Base-by-base conservation (phyloP, 2,797 vertebrate genomes). In the Trichosurus vulpecula region DNA sequence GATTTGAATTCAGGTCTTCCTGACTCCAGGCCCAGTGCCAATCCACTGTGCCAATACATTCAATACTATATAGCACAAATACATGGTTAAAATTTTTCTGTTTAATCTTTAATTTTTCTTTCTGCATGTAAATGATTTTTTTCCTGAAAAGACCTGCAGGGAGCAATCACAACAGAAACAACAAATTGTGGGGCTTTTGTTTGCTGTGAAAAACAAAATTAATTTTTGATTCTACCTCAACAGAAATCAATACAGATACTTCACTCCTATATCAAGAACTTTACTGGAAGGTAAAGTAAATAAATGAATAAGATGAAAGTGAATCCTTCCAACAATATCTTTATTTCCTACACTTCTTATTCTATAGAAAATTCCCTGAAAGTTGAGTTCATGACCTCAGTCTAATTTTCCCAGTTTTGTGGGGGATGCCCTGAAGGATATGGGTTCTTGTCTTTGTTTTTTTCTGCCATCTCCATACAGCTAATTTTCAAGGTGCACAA, bases 391-490 rank as follows among this genome's bases (percentile, higher is more conserved):
- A 97, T 97, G 90, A 35, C 81, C 94, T 97, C 94, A 96, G 96
- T 90, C 91, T 97, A 90, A 96, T 97, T 97, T 98, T 97, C 98
- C 95, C 94, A 98, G 95, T 91, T 97, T 97, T 81, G 94, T 19
- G 91, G 95, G 95, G 97, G 55, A 54, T 81, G n/a, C 10, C 6
- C 4, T 47, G 47, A n/a, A 27, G 22, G n/a, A 81, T 81, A 25
- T 47, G 74, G 52, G 94, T 13, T 51, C 94, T 97, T 95, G 91
- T 19, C 95, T 97, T 55, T n/a, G n/a, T 58, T 97, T 97, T 98
- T 95, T 35, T 95, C 92, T 90, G 92, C 81, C 90, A 54, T 95
- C 66, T 97, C 96, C 92, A 97, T 54, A 31, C 91, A 89, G 47
- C 55, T 94, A 66, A 96, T 97, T 97, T 97, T 97, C 97, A 97